phyloP scores from a whole-genome alignment of 2,888 invertebrate species.

The Galeruca laticollis region DNA sequence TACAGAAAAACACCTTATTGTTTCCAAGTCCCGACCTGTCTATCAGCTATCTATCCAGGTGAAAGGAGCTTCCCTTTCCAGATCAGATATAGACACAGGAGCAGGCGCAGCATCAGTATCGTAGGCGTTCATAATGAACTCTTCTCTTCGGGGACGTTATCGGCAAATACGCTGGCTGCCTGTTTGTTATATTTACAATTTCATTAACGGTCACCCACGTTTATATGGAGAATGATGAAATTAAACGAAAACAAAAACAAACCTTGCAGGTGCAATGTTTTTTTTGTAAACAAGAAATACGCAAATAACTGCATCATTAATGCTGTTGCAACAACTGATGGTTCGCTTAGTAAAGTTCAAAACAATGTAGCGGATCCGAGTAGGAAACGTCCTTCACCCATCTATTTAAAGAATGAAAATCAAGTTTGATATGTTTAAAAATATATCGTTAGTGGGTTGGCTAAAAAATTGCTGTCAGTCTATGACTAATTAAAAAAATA shows the following conservation, averaged over 20 bases:
- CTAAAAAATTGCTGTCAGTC: too few species aligned
- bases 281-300: background rate
- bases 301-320: background rate
- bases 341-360: too few species aligned
- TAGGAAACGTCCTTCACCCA: too few species aligned
- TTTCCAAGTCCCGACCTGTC: constrained; percentile 4
- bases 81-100: constrained; percentile 16
- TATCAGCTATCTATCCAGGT: constrained; percentile 21
- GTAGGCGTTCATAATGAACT: constrained; percentile 11
- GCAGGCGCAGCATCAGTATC: constrained; percentile 12
- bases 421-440: too few species aligned
- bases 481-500: too few species aligned
- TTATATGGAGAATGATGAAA: background rate
- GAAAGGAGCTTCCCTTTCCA: constrained; percentile 20
- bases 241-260: constrained; percentile 3
- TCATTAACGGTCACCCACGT: background rate
- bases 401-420: too few species aligned
- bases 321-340: too few species aligned
- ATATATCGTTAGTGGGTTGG: too few species aligned
- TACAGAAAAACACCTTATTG: too few species aligned
- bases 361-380: too few species aligned
- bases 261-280: background rate
- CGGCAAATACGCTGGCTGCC: constrained; percentile 14
- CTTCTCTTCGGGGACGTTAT: constrained; percentile 14
- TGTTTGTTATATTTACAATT: constrained; percentile 13